Evolutionary conservation across 2,888 invertebrate species (phyloP).

Genomic region (Patella ulyssiponensis): DNA sequence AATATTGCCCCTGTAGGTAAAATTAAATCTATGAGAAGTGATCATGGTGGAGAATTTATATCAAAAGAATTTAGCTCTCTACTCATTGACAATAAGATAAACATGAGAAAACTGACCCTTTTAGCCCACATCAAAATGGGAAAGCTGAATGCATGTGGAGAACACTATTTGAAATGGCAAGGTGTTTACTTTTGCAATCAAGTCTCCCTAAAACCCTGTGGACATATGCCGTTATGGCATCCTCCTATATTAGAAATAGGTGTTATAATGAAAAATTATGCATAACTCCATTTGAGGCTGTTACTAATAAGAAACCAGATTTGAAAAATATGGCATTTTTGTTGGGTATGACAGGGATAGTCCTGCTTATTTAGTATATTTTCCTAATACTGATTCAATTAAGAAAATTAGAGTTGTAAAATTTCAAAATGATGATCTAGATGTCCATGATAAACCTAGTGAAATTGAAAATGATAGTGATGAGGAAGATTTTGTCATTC

Average conservation of each 20-base stretch:
- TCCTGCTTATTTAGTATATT: slow-evolving; percentile 32
- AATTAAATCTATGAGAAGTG: too few species aligned
- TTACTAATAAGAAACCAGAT: slow-evolving; percentile 23
- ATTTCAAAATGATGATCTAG: slow-evolving; percentile 10
- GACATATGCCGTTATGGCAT: slow-evolving; percentile 35
- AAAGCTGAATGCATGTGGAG: slow-evolving; percentile 36
- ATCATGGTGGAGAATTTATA: slow-evolving; percentile 21
- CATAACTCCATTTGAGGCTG: slow-evolving; percentile 27
- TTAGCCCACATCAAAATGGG: slow-evolving; percentile 38
- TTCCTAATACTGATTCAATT: slow-evolving; percentile 27
- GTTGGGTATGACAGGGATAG: slow-evolving; percentile 35
- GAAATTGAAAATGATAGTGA: background rate
- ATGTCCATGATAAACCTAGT: background rate
- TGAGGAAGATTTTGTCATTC: background rate
- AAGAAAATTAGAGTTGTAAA: slow-evolving; percentile 24
- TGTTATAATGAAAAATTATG: slow-evolving; percentile 26
- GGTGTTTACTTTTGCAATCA: slow-evolving; percentile 32
- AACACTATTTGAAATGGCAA: slow-evolving; percentile 38
- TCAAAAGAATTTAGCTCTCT: slow-evolving; percentile 17
- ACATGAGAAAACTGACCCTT: slow-evolving; percentile 31
- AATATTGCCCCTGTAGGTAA: too few species aligned
- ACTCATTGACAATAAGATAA: slow-evolving; percentile 19
- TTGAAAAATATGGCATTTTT: slow-evolving; percentile 22
- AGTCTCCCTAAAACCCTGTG: slow-evolving; percentile 35
- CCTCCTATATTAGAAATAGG: slow-evolving; percentile 37